Evolutionary conservation across 2,888 invertebrate genomes (phyloP).

Genomic region (Heliconius hortense): DNA sequence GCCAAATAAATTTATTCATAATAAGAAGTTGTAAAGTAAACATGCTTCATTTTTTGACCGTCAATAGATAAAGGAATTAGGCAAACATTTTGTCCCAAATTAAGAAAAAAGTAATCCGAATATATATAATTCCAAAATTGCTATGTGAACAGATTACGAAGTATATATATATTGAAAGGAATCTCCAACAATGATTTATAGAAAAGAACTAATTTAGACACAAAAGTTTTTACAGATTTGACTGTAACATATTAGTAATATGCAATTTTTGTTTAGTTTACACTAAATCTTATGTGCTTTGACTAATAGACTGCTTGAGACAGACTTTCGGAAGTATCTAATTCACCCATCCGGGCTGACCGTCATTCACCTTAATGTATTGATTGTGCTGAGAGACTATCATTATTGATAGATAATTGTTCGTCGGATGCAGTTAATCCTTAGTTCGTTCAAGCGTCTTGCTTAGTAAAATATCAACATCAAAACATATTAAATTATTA

Average conservation of each 20-base stretch:
- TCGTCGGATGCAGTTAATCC: not conserved
- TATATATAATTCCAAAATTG: too few species aligned
- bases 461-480: too few species aligned
- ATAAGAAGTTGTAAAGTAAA: too few species aligned
- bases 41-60: too few species aligned
- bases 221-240: not conserved
- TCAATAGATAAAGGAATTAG: too few species aligned
- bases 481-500: too few species aligned
- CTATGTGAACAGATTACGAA: too few species aligned
- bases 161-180: too few species aligned
- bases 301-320: slow-evolving; percentile 16
- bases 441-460: not conserved
- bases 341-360: slow-evolving; percentile 11
- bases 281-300: not conserved
- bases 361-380: slow-evolving; percentile 8
- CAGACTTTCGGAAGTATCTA: slow-evolving; percentile 7
- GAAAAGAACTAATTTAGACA: too few species aligned
- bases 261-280: not conserved
- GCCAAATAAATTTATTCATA: too few species aligned
- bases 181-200: not conserved
- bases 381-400: not conserved
- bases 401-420: slow-evolving; percentile 3
- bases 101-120: too few species aligned
- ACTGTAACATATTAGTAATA: not conserved
- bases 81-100: too few species aligned